Conservation (phyloP, 1,140 invertebrate species). For the Polypedilum vanderplanki region DNA sequence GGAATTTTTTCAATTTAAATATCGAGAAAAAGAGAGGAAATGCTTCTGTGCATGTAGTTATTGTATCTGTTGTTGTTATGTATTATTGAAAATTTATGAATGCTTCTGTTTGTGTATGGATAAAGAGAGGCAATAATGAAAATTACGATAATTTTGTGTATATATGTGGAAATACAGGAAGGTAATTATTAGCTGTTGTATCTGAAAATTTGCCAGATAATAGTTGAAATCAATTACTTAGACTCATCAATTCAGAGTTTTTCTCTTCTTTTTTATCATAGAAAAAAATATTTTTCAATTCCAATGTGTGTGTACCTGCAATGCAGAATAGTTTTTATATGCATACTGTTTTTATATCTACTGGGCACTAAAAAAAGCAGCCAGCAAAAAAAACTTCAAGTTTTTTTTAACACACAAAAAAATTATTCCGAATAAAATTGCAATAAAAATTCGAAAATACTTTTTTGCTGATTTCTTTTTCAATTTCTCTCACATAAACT, state of each 20-base stretch:
- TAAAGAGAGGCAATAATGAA: not conserved
- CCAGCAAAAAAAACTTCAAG: not conserved
- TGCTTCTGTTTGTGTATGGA: not conserved
- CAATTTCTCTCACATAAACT: slow-evolving; percentile 2
- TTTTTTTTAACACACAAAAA: not conserved
- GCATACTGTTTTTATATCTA: not conserved
- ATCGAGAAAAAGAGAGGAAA: not conserved
- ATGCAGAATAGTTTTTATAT: not conserved
- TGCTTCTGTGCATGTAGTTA: not conserved
- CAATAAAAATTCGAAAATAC: slow-evolving; percentile 16
- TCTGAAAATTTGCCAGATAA: no score
- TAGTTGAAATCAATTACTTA: no score
- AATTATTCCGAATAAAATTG: slow-evolving; percentile 4
- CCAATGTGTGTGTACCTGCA: slow-evolving; percentile 1
- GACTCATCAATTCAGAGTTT: no score
- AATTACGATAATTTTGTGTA: slow-evolving; percentile 2
- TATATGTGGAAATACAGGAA: no score
- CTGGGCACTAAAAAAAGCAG: not conserved
- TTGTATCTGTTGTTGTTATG: not conserved
- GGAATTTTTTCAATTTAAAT: slow-evolving; percentile 14
- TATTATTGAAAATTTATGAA: not conserved
- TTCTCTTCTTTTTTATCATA: no score
- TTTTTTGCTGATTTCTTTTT: slow-evolving; percentile 1
- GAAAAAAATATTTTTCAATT: no score
- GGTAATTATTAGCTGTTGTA: no score